Base-by-base conservation (phyloP, 2,888 invertebrate genomes). In the Diabrotica balteata region DNA sequence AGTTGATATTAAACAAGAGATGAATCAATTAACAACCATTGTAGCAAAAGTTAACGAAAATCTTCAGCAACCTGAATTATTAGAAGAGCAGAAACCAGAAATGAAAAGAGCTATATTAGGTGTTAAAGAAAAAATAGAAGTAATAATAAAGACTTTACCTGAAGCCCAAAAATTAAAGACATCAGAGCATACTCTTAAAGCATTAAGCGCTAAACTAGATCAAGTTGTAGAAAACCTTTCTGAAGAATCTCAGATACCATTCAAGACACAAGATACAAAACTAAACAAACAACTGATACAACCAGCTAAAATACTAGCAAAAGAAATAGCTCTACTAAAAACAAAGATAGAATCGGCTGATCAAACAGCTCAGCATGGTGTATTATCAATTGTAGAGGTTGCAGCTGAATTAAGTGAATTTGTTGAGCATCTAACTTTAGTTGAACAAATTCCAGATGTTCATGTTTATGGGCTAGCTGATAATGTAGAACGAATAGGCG, bases 61-160 rank as follows among this genome's bases (percentile, higher is more conserved):
- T 8, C n/a, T 67, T 8, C 32, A 61, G 17, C 64, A 75, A 54
- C 71, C 76, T 9, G 69, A 73, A 61, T 52, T 71, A 53, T 43
- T 71, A 7, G 68, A 75, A 62, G 22, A 64, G 22, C 69, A 74
- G 47, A 74, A 75, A 63, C 67, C 71, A 32, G 69, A 73, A 66
- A 10, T 78, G 8, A 52, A 63, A 32, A 59, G 72, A 55, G 72
- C 74, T 17, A 17, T 61, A 9, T 0, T 61, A 53, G 68, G 70
- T 44, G 45, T 76, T n/a, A 77, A 76, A 68, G 51, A 68, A 43
- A 45, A 53, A 45, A 45, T 61, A 8, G 61, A 53, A 8, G 43
- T 43, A 10, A 42, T 60, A 5, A 22, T 8, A 22, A 54, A 68
- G 67, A 11, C 53, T 22, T 50, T 65, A 10, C 60, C 68, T n/a